These are phyloP conservation scores for human (Homo sapiens) DNA, from an alignment of 2,113 vertebrate genomes.

Conservation along the genomic window DNA sequence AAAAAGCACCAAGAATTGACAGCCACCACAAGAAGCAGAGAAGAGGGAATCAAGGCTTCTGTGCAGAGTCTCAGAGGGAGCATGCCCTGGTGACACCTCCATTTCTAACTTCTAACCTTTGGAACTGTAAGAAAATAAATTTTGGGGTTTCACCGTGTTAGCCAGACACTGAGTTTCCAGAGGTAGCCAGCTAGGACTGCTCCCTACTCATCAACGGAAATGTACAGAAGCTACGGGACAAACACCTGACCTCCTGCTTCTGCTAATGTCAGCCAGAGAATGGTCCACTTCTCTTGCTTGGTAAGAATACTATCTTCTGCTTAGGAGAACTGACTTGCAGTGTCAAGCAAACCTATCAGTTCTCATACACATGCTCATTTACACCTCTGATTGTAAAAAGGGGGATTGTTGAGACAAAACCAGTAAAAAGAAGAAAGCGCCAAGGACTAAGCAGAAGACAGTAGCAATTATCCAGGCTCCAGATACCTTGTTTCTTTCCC, in stretches of 20 bases:
- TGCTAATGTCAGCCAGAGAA: neutral
- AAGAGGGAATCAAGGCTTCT: neutral
- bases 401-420: neutral
- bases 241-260: neutral
- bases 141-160: neutral
- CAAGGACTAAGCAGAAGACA: neutral
- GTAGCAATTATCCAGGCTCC: neutral
- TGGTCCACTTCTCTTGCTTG: neutral
- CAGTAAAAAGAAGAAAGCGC: neutral
- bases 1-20: neutral
- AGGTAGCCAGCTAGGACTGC: neutral
- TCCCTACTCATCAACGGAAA: neutral
- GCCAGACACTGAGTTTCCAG: neutral
- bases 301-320: neutral
- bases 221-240: neutral
- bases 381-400: neutral
- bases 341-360: neutral
- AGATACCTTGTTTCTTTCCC: neutral
- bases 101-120: neutral
- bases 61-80: neutral
- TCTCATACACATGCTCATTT: neutral
- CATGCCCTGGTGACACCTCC: neutral
- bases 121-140: neutral
- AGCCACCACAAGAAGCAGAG: neutral
- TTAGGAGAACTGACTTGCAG: neutral